Evolutionary conservation across 2,888 invertebrate genomes (phyloP).

Genomic region (Leptinotarsa peninsularis): DNA sequence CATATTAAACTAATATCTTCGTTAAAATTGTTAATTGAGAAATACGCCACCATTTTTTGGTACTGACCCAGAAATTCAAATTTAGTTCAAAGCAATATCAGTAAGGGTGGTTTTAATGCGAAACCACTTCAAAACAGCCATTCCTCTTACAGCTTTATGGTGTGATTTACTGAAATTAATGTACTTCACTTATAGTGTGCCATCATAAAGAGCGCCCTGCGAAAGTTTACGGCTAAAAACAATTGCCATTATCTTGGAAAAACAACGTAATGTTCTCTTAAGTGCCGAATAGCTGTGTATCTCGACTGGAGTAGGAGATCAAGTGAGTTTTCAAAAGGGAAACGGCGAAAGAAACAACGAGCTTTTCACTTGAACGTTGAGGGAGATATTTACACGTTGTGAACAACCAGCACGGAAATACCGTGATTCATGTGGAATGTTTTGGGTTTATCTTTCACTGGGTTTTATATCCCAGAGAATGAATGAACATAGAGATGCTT

Average conservation of each 20-base stretch:
- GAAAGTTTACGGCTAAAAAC: conserved; percentile 45
- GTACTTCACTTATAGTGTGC: conserved; percentile 28
- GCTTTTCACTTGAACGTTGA: conserved; percentile 26
- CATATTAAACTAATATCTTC: too few relatives aligned
- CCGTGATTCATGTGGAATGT: conserved; percentile 33
- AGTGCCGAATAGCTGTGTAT: conserved; percentile 40
- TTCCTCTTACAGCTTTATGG: conserved; percentile 18
- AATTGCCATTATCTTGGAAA: conserved; percentile 46
- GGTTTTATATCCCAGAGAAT: conserved; percentile 30
- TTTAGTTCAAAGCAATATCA: background rate
- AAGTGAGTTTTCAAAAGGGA: conserved; percentile 29
- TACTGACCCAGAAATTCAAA: background rate
- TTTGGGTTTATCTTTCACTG: conserved; percentile 32
- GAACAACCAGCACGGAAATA: conserved; percentile 37
- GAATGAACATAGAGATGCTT: conserved; percentile 7
- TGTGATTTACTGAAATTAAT: conserved; percentile 30
- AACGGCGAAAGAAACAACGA: conserved; percentile 21
- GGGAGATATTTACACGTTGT: conserved; percentile 36
- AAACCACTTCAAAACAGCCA: conserved; percentile 5
- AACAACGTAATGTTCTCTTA: conserved; percentile 48
- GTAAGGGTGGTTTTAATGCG: background rate
- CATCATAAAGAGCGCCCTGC: conserved; percentile 37
- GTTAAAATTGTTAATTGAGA: too few relatives aligned
- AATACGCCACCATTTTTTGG: background rate
- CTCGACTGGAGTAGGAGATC: conserved; percentile 30